Percentiles rank a stretch among this genome's conserved stretches.
These are phyloP conservation scores for Xestia xanthographa DNA, from an alignment of 2,888 invertebrate species.

Conservation along the genomic window DNA sequence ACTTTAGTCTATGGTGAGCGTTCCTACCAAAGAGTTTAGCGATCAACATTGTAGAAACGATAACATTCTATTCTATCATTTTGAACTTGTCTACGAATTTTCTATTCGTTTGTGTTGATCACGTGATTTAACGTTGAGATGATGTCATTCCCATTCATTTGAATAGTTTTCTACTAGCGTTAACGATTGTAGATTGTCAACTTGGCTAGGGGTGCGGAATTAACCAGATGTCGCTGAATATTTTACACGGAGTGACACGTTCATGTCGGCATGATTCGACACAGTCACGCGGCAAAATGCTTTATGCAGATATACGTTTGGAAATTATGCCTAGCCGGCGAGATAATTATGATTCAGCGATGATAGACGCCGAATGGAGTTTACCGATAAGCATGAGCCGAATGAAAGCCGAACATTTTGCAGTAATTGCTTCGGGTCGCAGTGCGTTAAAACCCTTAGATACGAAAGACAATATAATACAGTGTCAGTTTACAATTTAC, in stretches of 20 bases:
- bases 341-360: too few species aligned
- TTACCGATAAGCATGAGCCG: background rate
- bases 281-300: background rate
- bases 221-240: background rate
- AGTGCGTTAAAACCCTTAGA: background rate
- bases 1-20: too few species aligned
- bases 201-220: too few species aligned
- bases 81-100: too few species aligned
- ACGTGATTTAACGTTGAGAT: too few species aligned
- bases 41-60: too few species aligned
- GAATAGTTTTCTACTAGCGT: too few species aligned
- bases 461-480: slow-evolving; percentile 43
- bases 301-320: background rate
- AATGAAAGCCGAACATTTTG: background rate
- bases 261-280: background rate
- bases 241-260: background rate
- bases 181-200: too few species aligned
- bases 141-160: too few species aligned
- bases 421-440: background rate
- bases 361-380: background rate
- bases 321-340: background rate
- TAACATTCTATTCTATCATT: too few species aligned
- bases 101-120: too few species aligned
- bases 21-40: too few species aligned
- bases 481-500: slow-evolving; percentile 64